Evolutionary conservation across 2,113 vertebrate species (phyloP).

Genomic region (Platichthys flesus): DNA sequence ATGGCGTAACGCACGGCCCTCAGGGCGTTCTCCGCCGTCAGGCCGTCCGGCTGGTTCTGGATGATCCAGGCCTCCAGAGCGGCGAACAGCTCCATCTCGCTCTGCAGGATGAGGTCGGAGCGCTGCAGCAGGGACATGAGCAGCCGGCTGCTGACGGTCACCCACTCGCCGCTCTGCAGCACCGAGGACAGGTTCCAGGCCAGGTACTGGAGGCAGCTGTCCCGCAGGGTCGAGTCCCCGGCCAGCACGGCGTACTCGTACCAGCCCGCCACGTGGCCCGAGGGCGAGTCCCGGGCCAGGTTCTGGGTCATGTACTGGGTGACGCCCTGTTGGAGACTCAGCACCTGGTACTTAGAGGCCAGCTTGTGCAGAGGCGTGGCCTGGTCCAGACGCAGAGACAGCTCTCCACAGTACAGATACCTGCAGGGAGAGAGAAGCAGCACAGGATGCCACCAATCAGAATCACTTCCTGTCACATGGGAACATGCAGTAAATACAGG

Average conservation of each 20-base stretch:
- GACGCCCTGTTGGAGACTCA: conserved; percentile 87
- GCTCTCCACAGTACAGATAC: conserved; percentile 94
- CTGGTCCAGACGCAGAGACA: conserved; percentile 88
- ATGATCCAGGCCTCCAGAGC: conserved; percentile 90
- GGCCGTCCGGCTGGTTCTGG: conserved; percentile 79
- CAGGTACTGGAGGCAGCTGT: conserved; percentile 92
- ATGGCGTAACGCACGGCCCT: conserved; percentile 93
- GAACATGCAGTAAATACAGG: background rate
- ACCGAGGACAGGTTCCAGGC: conserved; percentile 93
- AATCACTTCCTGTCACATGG: background rate
- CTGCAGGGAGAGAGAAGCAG: conserved; percentile 69
- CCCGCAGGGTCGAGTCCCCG: conserved; percentile 83
- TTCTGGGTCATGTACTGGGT: conserved; percentile 92
- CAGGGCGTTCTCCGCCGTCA: conserved; percentile 86
- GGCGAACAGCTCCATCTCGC: conserved; percentile 90
- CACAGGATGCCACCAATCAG: background rate
- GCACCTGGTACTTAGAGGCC: conserved; percentile 90
- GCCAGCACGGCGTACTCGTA: conserved; percentile 89
- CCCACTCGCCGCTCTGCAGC: conserved; percentile 88
- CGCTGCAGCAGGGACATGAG: conserved; percentile 89
- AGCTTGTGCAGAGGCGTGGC: conserved; percentile 90
- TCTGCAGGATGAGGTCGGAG: conserved; percentile 92
- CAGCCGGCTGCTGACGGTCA: conserved; percentile 85
- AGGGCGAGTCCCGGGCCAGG: conserved; percentile 85
- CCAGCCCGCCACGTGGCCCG: conserved; percentile 91